Evolutionary conservation across 2,888 invertebrate species (phyloP).

Genomic region (Eurytoma adleriae): DNA sequence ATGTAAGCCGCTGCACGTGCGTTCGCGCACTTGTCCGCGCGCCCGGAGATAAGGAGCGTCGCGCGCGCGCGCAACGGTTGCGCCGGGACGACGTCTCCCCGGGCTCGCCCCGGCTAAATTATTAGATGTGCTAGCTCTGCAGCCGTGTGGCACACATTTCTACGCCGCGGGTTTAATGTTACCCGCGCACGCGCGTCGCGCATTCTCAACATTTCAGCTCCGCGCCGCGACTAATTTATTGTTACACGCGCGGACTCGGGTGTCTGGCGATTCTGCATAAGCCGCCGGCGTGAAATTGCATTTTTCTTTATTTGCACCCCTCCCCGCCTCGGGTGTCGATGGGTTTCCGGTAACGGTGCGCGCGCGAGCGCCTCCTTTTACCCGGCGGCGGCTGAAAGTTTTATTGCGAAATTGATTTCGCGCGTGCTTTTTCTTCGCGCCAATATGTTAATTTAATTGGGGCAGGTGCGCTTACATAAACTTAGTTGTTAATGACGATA

Average conservation of each 20-base stretch:
- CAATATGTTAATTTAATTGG: no score
- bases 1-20: neutral
- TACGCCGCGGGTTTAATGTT: slow-evolving; percentile 25
- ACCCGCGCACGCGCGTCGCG: slow-evolving; percentile 7
- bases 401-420: no score
- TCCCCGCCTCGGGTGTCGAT: no score
- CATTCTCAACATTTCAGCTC: slow-evolving; percentile 3
- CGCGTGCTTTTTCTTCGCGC: no score
- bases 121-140: slow-evolving; percentile 58
- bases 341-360: no score
- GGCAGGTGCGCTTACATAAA: no score
- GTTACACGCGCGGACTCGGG: neutral
- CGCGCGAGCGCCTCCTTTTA: no score
- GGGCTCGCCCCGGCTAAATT: neutral
- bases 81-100: neutral
- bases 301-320: neutral
- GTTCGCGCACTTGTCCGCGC: neutral
- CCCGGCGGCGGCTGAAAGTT: no score
- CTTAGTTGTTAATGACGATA: no score
- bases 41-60: neutral
- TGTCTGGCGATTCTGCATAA: no score
- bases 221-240: neutral
- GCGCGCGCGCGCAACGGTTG: no score
- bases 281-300: no score
- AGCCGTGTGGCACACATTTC: slow-evolving; percentile 60